Evolutionary conservation across 37 sponge, comb jelly and placozoan species (phyloP).

Genomic region (Mnemiopsis leidyi): DNA sequence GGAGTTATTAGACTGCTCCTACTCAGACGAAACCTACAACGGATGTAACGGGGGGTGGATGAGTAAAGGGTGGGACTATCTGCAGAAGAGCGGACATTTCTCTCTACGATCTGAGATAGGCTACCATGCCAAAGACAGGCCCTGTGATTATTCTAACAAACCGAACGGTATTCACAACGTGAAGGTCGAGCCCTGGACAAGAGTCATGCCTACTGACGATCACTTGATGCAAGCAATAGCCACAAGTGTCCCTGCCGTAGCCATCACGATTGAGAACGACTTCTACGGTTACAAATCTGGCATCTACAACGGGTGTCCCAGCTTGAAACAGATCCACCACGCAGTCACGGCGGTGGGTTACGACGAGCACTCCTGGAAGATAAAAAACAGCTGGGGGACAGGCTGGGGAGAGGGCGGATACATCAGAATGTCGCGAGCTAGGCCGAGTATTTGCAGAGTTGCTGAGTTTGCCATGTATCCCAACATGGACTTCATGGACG

Average conservation of each 20-base stretch:
- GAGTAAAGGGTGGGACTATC: background rate
- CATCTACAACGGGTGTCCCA: background rate
- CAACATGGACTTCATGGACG: constrained; percentile 3
- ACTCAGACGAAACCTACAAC: background rate
- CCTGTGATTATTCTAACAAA: background rate
- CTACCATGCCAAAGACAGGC: constrained; percentile 4
- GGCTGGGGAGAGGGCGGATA: constrained; percentile 36
- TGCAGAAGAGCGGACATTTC: background rate
- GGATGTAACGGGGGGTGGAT: constrained; percentile 14
- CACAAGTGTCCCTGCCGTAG: background rate
- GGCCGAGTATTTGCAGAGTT: background rate
- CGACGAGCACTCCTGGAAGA: background rate
- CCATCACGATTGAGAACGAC: background rate
- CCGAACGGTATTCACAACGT: background rate
- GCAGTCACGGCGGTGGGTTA: background rate
- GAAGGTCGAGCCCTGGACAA: background rate
- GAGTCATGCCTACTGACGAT: background rate
- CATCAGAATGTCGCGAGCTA: background rate
- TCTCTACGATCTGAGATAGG: background rate
- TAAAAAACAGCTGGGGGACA: constrained; percentile 2
- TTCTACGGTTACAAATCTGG: background rate
- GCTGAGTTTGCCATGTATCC: constrained; percentile 13
- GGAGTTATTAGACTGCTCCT: background rate
- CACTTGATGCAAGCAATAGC: background rate
- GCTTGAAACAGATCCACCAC: background rate